Conservation (phyloP, 2,113 vertebrate species). For the Malurus alboscapulatus region DNA sequence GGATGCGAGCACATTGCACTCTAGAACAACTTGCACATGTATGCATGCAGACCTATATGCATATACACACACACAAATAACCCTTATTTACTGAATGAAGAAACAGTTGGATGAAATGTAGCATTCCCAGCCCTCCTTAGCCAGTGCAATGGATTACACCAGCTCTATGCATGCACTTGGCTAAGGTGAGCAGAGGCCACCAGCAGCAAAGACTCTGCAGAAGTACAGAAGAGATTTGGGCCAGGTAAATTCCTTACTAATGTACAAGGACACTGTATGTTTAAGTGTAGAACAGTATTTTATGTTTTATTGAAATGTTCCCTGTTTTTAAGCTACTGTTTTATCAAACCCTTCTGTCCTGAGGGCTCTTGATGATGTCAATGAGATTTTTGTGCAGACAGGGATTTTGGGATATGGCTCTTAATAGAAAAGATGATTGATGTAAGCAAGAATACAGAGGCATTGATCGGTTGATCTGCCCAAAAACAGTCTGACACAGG, state of each 20-base stretch:
- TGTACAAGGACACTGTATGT: neutral
- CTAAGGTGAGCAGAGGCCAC: neutral
- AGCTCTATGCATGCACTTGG: neutral
- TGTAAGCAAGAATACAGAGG: neutral
- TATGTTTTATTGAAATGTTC: neutral
- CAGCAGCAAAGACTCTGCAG: neutral
- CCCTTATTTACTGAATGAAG: neutral
- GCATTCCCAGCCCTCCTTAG: neutral
- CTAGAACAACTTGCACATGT: neutral
- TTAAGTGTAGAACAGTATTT: neutral
- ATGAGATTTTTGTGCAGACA: neutral
- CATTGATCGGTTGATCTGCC: neutral
- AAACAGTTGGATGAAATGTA: neutral
- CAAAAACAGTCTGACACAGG: neutral
- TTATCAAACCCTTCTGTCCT: neutral
- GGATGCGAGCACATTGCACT: accelerated
- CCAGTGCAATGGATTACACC: neutral
- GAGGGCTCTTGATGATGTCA: neutral
- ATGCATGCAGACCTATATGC: neutral
- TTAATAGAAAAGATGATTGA: conserved; percentile 1
- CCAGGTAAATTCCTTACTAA: neutral
- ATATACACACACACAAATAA: neutral
- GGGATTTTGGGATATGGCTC: neutral
- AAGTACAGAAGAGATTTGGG: neutral
- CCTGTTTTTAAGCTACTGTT: neutral